Percentiles rank a stretch among this genome's conserved stretches.
Evolutionary conservation across 2,113 vertebrate genomes (phyloP).

Genomic region (Neofelis nebulosa): DNA sequence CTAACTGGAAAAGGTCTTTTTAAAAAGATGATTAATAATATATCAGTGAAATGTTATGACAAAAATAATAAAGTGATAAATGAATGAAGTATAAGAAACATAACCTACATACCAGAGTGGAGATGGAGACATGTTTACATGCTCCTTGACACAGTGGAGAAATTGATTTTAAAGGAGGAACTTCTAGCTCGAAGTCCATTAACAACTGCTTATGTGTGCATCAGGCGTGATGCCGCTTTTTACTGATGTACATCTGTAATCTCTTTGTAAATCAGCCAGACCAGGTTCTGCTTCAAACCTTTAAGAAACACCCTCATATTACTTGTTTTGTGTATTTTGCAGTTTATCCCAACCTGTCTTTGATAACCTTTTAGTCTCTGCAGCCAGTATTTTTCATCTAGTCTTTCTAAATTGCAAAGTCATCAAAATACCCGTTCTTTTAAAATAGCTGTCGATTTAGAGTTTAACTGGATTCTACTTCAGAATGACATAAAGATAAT

Average conservation of each 20-base stretch:
- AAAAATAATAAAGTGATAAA: background rate
- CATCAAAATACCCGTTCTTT: background rate
- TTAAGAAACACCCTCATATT: background rate
- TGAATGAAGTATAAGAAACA: background rate
- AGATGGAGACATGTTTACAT: background rate
- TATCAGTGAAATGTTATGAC: background rate
- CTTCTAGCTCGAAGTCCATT: background rate
- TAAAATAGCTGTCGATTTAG: background rate
- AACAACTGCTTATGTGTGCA: background rate
- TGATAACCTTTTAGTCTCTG: slow-evolving; percentile 10
- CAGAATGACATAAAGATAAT: slow-evolving; percentile 15
- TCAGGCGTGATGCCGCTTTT: background rate
- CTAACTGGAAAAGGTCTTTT: slow-evolving; percentile 11
- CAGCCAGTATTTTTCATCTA: background rate
- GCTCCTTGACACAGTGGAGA: background rate
- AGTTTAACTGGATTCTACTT: slow-evolving; percentile 18
- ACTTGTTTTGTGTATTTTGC: background rate
- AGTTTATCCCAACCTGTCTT: background rate
- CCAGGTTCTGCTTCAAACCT: background rate
- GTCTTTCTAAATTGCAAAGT: background rate
- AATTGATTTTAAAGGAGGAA: slow-evolving; percentile 1
- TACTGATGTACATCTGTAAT: background rate
- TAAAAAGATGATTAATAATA: background rate
- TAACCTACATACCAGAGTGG: background rate
- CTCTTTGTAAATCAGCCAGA: background rate